Conservation (phyloP, 2,113 vertebrate genomes). For the Hassar affinis region DNA sequence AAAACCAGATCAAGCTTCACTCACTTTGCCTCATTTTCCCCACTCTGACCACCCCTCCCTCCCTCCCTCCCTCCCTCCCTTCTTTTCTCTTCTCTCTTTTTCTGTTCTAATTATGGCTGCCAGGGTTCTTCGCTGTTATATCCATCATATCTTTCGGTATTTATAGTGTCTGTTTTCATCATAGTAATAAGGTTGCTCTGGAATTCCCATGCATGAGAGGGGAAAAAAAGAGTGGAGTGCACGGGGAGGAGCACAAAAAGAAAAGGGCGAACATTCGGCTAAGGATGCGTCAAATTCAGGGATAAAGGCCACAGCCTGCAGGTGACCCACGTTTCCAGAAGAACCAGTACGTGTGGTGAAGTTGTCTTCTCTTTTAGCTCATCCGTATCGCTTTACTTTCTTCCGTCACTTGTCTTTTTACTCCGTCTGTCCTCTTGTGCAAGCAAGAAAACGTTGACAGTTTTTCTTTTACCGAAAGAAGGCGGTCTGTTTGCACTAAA, state of each 20-base stretch:
- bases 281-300: conserved; percentile 68
- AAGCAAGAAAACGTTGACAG: not conserved
- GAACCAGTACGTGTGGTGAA: conserved; percentile 11
- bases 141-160: conserved; percentile 77
- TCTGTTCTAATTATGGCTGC: conserved; percentile 74
- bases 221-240: conserved; percentile 37
- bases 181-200: conserved; percentile 75
- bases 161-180: conserved; percentile 79
- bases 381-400: not conserved
- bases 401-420: not conserved
- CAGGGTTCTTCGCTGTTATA: conserved; percentile 77
- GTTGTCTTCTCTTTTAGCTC: not conserved
- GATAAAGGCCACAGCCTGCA: conserved; percentile 73
- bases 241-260: conserved; percentile 44
- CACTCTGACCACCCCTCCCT: not conserved
- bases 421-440: not conserved
- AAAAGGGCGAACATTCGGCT: conserved; percentile 57
- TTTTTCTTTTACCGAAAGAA: not conserved
- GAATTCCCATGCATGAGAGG: conserved; percentile 70
- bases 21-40: conserved; percentile 43
- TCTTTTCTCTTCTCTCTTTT: conserved; percentile 53
- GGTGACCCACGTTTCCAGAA: conserved; percentile 12
- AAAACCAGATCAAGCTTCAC: conserved; percentile 74
- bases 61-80: not conserved
- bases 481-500: not conserved